Evolutionary conservation across 2,113 vertebrate species (phyloP).

Genomic region (Dasypus novemcinctus): DNA sequence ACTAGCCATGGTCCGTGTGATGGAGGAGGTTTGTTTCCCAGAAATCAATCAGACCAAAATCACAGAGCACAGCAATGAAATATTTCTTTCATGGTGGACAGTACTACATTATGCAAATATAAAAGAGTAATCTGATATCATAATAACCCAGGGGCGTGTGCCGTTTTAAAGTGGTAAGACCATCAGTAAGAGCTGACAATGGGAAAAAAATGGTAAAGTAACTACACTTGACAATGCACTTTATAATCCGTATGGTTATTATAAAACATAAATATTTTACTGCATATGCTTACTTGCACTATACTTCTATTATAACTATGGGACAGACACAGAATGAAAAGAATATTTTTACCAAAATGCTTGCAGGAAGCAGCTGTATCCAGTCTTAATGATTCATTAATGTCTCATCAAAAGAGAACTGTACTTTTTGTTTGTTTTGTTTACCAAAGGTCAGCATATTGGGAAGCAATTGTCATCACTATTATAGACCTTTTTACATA

Average conservation of each 20-base stretch:
- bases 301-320: slow-evolving; percentile 48
- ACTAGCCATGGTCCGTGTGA: neutral
- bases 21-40: neutral
- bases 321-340: slow-evolving; percentile 65
- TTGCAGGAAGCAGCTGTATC: slow-evolving; percentile 81
- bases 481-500: slow-evolving; percentile 80
- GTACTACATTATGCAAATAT: neutral
- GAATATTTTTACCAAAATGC: slow-evolving; percentile 76
- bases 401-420: slow-evolving; percentile 80
- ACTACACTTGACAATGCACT: neutral
- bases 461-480: slow-evolving; percentile 82
- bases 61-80: neutral
- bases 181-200: neutral
- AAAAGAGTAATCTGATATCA: neutral
- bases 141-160: too few relatives aligned
- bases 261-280: neutral
- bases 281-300: neutral
- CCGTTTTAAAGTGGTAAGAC: neutral
- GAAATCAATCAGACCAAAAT: neutral
- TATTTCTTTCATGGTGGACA: neutral
- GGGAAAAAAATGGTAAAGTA: neutral
- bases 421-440: slow-evolving; percentile 77
- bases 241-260: fast-evolving
- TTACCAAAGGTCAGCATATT: slow-evolving; percentile 82
- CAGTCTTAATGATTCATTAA: slow-evolving; percentile 83